A percentile compares a stretch with the other conserved stretches of the same genome.
Conservation (phyloP, 2,888 invertebrate species). For the Acholoe squamosa region DNA sequence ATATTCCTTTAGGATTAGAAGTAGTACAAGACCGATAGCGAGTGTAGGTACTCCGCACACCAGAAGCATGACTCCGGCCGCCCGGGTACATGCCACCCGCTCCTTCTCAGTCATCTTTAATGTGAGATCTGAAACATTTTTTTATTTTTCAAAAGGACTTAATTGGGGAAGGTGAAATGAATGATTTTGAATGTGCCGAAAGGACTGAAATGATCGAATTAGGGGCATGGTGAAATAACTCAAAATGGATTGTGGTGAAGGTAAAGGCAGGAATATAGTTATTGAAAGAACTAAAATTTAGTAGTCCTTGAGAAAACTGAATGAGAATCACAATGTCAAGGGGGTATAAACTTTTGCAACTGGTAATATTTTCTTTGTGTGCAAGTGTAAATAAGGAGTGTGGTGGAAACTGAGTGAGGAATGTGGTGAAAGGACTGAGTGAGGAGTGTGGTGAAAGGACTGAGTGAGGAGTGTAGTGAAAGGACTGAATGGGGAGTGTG, state of each 20-base stretch:
- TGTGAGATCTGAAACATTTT: background rate
- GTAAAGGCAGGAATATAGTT: background rate
- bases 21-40: background rate
- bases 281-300: background rate
- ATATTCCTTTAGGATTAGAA: background rate
- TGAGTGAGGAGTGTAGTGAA: background rate
- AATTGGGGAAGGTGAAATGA: background rate
- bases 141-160: background rate
- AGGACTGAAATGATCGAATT: background rate
- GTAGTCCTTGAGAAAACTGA: background rate
- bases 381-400: too few species aligned
- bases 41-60: constrained; percentile 21
- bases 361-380: background rate
- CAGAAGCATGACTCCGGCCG: constrained; percentile 22
- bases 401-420: background rate
- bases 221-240: background rate
- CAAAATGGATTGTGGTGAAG: background rate
- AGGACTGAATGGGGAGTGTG: background rate
- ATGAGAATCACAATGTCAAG: background rate
- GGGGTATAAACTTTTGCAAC: background rate
- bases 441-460: background rate
- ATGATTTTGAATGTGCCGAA: background rate
- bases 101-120: background rate
- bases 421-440: background rate
- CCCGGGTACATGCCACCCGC: background rate